Percentiles rank a stretch among this genome's conserved stretches.
phyloP scores from a whole-genome alignment of 2,113 vertebrate species.

The Mobula birostris region DNA sequence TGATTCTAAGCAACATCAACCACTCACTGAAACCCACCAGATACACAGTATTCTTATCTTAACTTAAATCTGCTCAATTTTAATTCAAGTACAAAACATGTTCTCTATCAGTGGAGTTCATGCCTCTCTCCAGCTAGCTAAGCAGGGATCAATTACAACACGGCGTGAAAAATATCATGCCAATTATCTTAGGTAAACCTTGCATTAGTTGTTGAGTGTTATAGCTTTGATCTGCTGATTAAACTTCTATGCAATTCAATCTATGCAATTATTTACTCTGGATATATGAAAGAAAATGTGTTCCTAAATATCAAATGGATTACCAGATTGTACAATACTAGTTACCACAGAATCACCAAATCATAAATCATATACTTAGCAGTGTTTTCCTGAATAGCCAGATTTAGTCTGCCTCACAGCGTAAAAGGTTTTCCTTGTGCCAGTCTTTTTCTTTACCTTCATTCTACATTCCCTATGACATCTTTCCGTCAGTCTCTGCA shows the following conservation, averaged over 20 bases:
- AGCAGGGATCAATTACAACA: neutral
- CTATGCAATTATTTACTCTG: neutral
- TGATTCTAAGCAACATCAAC: neutral
- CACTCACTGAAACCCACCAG: neutral
- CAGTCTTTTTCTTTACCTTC: no score
- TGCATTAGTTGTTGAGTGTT: neutral
- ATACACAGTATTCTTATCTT: neutral
- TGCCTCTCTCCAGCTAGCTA: neutral
- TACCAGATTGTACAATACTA: neutral
- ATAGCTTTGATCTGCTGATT: neutral
- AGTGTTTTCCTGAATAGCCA: neutral
- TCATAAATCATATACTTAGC: neutral
- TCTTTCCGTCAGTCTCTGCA: no score
- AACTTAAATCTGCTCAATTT: neutral
- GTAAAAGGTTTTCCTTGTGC: no score
- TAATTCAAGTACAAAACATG: neutral
- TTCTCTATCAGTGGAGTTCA: neutral
- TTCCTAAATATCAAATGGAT: neutral
- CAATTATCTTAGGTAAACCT: neutral
- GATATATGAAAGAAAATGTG: neutral
- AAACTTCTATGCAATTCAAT: neutral
- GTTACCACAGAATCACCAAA: neutral
- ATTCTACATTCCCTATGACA: no score
- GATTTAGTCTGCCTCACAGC: no score
- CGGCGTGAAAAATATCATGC: neutral